Evolutionary conservation across 1,140 invertebrate genomes (phyloP), one percentile per base, ranked within the genome.

Genomic region (Bicyclus anynana): DNA sequence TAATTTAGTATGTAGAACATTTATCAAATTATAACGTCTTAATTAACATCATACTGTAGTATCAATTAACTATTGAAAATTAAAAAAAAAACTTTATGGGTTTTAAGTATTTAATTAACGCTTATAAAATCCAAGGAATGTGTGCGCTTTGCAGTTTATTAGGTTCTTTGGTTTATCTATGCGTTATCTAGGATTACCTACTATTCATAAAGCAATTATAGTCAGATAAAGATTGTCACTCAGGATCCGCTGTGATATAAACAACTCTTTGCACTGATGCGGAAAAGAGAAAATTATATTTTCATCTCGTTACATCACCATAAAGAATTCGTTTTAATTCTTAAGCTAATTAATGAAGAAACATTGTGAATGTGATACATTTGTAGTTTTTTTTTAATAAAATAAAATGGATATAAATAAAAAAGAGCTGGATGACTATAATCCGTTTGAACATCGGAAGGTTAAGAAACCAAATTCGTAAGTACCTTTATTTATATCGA

Each of bases 361-460:
- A 4, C 2, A 33, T 12, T 10, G 29, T 33, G 29, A 33, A 33
- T 33, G 29, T 33, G 4, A 7, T 33, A 12, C 2, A 4, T 33
- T 12, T 33, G 2, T 33, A 33, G 29, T 33, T 33, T 33, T 0
- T 12, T 12, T 33, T 7, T 33, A 12, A 33, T 33, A 1, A n/a
- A 46, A 49, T 23, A 23, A 33, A 12, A 10, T 33, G 48, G 46
- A 50, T 56, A 46, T 53, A 46, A 9, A 27, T 44, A 57, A 63
- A 46, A 63, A 38, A 3, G 54, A 59, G 26, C 7, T 44, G 9
- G 35, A 59, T 47, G 62, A 91, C 13, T 94, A 94, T 65, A 87
- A 92, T 80, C 93, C 93, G 0, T 94, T 93, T 63, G 92, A 94
- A 38, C 87, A 94, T 76, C 89, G 93, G 52, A 81, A 92, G 53